These are phyloP conservation scores for Enteromius treurensis DNA, from an alignment of 2,797 vertebrate genomes.

Conservation along the genomic window DNA sequence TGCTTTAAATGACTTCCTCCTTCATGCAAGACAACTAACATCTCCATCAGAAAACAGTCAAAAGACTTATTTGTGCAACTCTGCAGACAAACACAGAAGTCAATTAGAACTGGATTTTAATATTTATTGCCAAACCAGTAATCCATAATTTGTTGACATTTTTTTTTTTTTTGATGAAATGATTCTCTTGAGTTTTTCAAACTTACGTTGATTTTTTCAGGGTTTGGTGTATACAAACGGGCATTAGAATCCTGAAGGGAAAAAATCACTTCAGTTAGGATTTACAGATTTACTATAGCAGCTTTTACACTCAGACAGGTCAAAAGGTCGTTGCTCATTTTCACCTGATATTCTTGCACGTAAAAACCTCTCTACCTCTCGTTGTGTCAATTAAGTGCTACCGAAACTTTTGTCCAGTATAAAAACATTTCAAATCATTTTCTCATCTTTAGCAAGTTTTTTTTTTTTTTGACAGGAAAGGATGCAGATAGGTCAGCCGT, in stretches of 20 bases:
- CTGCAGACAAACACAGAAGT: slow-evolving; percentile 48
- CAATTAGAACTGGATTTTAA: not conserved
- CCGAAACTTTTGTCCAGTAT: no score
- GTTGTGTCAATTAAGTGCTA: no score
- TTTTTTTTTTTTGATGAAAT: not conserved
- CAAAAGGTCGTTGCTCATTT: no score
- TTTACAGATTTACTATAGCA: no score
- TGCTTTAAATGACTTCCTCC: not conserved
- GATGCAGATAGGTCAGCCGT: no score
- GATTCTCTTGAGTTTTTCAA: not conserved
- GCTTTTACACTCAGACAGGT: no score
- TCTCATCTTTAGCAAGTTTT: no score
- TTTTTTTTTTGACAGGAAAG: no score
- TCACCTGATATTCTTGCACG: no score
- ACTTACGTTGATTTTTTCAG: slow-evolving; percentile 65
- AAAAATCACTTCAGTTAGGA: not conserved
- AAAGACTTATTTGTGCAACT: slow-evolving; percentile 62
- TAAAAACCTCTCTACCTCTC: no score
- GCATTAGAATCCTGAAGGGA: slow-evolving; percentile 68
- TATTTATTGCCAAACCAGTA: not conserved
- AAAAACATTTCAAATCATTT: no score
- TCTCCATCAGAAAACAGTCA: slow-evolving; percentile 74
- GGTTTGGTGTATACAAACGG: slow-evolving; percentile 67
- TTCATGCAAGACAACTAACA: slow-evolving; percentile 69
- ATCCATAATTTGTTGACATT: not conserved